Evolutionary conservation across 1,140 invertebrate genomes (phyloP), one percentile per base, ranked within the genome.

Genomic region (Mactra quadrangularis): DNA sequence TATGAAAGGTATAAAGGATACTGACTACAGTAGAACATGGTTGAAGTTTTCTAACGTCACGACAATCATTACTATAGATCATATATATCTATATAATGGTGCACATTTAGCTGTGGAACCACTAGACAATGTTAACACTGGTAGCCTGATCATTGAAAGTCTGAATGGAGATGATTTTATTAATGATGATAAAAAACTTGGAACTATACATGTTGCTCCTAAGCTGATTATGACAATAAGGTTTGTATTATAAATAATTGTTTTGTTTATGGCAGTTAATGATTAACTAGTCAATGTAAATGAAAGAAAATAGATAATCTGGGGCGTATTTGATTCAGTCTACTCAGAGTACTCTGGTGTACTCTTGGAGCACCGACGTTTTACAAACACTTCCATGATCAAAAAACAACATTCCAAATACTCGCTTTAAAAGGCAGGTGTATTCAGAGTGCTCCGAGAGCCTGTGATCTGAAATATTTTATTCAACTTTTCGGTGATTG

Each of bases 51-150:
- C 70, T 13, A 72, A 59, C 15, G 62, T 31, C 45, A 60, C 45
- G 29, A 66, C 77, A 41, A 7, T 41, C 38, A 27, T 88, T 35
- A 72, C 45, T 13, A 53, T 90, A 15, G 87, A 87, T 64, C 81
- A 89, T 33, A 75, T 90, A 6, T 76, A 85, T 62, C 75, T 90
- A 19, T 72, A 62, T 22, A 86, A 87, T 66, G 89, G 88, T 38
- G 89, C 88, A 22, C 89, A 89, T 60, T 59, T 89, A 33, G 88
- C 85, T 3, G 27, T 90, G n/a, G 84, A 89, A 50, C 85, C 88
- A 17, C 83, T 60, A 35, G 33, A 70, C 13, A 79, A 55, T 53
- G n/a, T 59, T 7, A 55, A 35, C 6, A 78, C 57, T 29, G 35
- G 22, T 19, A 64, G 66, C 3, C 27, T 89, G 4, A 83, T 47